phyloP scores from a whole-genome alignment of 2,888 invertebrate species.

The Limnephilus auricula region DNA sequence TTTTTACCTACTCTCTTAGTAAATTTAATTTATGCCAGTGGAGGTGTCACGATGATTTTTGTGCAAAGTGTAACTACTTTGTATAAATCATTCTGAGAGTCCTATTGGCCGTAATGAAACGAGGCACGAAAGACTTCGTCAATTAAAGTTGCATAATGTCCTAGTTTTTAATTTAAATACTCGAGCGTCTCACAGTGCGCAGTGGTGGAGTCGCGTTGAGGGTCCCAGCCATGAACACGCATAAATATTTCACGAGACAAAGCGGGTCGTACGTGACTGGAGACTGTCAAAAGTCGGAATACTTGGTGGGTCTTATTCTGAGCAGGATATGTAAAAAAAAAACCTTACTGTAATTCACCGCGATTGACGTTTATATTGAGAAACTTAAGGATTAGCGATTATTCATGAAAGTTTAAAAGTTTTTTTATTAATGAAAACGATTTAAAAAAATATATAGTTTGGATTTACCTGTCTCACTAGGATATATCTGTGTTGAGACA shows the following conservation, averaged over 20 bases:
- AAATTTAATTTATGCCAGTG: not conserved
- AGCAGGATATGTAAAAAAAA: not conserved
- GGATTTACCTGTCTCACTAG: no score
- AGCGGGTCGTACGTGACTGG: constrained; percentile 39
- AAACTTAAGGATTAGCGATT: not conserved
- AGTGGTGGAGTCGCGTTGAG: not conserved
- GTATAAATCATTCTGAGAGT: not conserved
- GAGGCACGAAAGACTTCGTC: not conserved
- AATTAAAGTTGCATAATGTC: constrained; percentile 32
- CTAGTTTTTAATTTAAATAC: constrained; percentile 27
- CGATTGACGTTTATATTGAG: not conserved
- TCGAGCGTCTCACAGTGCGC: not conserved
- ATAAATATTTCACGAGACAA: constrained; percentile 49
- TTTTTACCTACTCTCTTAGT: not conserved
- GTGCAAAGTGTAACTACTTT: not conserved
- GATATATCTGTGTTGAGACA: no score
- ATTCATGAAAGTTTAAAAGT: no score
- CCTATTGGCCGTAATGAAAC: not conserved
- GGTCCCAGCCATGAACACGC: constrained; percentile 20
- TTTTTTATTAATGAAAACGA: no score
- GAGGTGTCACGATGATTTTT: not conserved
- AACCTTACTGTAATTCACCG: not conserved
- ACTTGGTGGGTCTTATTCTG: not conserved
- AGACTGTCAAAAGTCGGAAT: constrained; percentile 37
- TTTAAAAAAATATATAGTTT: no score